Evolutionary conservation across 2,113 vertebrate genomes (phyloP), one percentile per base, ranked within the genome.

Genomic region (Cochlearius cochlearius): DNA sequence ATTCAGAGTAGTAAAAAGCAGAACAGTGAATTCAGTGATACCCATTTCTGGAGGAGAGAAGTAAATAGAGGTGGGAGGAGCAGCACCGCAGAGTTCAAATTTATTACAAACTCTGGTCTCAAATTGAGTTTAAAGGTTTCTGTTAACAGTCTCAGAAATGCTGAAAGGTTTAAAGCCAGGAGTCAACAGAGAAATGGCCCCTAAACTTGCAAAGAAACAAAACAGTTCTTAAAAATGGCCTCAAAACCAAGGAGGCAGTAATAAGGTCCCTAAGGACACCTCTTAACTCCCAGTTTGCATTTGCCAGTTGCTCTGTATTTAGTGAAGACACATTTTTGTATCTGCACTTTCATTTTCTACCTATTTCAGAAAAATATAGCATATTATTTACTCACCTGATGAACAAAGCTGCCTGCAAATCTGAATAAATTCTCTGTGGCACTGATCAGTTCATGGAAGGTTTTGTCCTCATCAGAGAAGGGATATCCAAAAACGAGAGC

Each of bases 381-480:
- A 19, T 15, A 53, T 67, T 11, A 73, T 59, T 85, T 77, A 92
- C 95, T 85, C 23, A 97, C 97, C 87, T 8, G 79, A 69, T 94
- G 71, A 63, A n/a, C 12, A 58, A 88, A 72, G 43, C 94, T 76
- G 67, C 94, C 88, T 64, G 11, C 41, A 76, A 94, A 94, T 52
- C 9, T 69, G 68, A 96, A 86, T 67, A 97, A 15, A 20, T 78
- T 53, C 81, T 94, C 59, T 1, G 81, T 95, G 75, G 87, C 89
- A 55, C 3, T 66, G 49, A 94, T 92, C 82, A 98, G 49, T 56
- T 98, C 89, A n/a, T 81, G 93, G 76, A 97, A 97, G 78, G 91
- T 96, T 83, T 96, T 62, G 43, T 98, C 97, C 27, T 97, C 95
- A 5, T 63, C 88, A 79, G 95, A 89, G 79, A 97, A 97, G 64